A percentile compares a stretch with the other conserved stretches of the same genome.
phyloP scores from a whole-genome alignment of 2,888 invertebrate genomes.

The Drosophila falleni region DNA sequence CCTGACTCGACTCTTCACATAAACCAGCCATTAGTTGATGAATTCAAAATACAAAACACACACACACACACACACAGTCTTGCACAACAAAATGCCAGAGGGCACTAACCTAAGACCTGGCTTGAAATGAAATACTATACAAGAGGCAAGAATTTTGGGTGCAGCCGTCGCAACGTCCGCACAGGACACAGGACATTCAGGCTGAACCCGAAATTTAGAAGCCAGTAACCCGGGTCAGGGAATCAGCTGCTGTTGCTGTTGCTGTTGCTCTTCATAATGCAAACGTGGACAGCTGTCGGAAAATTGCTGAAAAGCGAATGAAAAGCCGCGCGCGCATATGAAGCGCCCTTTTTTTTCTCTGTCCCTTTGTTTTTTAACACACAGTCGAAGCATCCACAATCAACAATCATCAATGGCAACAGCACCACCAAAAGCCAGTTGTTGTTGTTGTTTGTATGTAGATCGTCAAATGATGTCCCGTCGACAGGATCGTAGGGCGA shows the following conservation, averaged over 20 bases:
- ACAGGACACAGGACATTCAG: constrained; percentile 26
- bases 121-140: constrained; percentile 57
- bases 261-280: constrained; percentile 60
- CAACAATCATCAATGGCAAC: constrained; percentile 56
- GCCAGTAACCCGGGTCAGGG: constrained; percentile 67
- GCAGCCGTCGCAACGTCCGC: constrained; percentile 54
- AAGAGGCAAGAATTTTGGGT: constrained; percentile 62
- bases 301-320: constrained; percentile 76
- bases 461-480: constrained; percentile 72
- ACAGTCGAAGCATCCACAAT: constrained; percentile 48
- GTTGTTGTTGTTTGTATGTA: constrained; percentile 45
- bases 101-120: constrained; percentile 66
- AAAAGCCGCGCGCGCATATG: constrained; percentile 66
- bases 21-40: constrained; percentile 70
- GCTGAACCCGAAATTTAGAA: constrained; percentile 16
- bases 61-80: constrained; percentile 20
- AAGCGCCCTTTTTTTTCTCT: constrained; percentile 55
- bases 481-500: constrained; percentile 57
- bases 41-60: constrained; percentile 51
- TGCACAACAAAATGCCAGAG: constrained; percentile 56
- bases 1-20: constrained; percentile 30
- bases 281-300: constrained; percentile 75
- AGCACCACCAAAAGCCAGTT: constrained; percentile 44
- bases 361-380: constrained; percentile 31
- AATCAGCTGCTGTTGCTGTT: constrained; percentile 52